Percentiles rank a stretch among this genome's conserved stretches.
These are phyloP conservation scores for Nemapogon koenigi DNA, from an alignment of 2,888 invertebrate genomes.

Conservation along the genomic window DNA sequence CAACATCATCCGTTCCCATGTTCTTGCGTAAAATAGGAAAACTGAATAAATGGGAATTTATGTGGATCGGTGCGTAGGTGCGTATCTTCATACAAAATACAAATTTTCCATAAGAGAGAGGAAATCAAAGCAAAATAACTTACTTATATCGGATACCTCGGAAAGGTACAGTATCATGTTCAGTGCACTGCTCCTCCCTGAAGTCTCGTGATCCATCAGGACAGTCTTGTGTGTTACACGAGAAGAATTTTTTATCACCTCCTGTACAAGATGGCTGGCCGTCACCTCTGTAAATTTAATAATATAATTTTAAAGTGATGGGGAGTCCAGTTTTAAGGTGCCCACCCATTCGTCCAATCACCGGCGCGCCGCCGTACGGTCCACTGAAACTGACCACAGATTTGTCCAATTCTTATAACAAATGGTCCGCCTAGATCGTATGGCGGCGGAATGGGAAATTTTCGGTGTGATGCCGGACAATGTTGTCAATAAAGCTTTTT, in stretches of 20 bases:
- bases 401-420: too few relatives aligned
- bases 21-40: too few relatives aligned
- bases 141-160: slow-evolving; percentile 83
- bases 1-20: too few relatives aligned
- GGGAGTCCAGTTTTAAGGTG: too few relatives aligned
- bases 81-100: background rate
- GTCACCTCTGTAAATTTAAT: slow-evolving; percentile 57
- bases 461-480: too few relatives aligned
- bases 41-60: background rate
- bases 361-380: too few relatives aligned
- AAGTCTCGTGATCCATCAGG: slow-evolving; percentile 80
- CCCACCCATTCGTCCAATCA: too few relatives aligned
- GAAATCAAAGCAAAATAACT: slow-evolving; percentile 19
- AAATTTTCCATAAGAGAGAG: background rate
- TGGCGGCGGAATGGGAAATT: too few relatives aligned
- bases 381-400: too few relatives aligned
- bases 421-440: too few relatives aligned
- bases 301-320: slow-evolving; percentile 10
- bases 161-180: slow-evolving; percentile 81
- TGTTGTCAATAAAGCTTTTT: too few relatives aligned
- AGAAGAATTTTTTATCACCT: slow-evolving; percentile 83
- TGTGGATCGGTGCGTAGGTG: background rate
- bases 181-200: slow-evolving; percentile 87
- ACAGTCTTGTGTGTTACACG: slow-evolving; percentile 93
- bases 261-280: slow-evolving; percentile 74